Evolutionary conservation across 2,113 vertebrate genomes (phyloP).

Genomic region (Pseudorectes ferrugineus): DNA sequence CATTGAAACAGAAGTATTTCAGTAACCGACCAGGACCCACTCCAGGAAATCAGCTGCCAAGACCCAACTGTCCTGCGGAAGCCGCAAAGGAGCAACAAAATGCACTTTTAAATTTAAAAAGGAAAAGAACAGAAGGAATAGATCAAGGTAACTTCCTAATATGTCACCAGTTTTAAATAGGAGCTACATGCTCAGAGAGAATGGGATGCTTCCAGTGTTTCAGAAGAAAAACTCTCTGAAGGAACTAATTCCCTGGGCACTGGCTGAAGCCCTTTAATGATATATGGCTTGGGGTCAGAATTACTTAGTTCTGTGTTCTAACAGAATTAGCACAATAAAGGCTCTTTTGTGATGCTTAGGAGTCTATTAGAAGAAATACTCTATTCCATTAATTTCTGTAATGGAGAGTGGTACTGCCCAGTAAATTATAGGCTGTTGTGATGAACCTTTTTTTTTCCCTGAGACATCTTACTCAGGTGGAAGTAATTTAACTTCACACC

Average conservation of each 20-base stretch:
- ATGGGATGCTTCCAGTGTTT: not conserved
- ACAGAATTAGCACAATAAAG: not conserved
- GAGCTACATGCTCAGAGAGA: not conserved
- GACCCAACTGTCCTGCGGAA: constrained; percentile 86
- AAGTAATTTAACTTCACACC: not conserved
- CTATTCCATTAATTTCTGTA: not conserved
- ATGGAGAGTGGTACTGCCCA: not conserved
- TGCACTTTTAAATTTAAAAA: constrained; percentile 75
- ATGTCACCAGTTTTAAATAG: not conserved
- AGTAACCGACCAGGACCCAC: constrained; percentile 91
- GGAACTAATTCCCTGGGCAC: not conserved
- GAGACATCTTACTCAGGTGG: not conserved
- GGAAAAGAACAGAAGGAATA: constrained; percentile 80
- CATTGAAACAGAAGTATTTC: constrained; percentile 91
- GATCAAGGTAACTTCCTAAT: constrained; percentile 78
- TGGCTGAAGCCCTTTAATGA: not conserved
- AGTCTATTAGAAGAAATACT: not conserved
- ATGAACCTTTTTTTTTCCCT: not conserved
- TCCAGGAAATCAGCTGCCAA: constrained; percentile 86
- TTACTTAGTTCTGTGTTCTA: not conserved
- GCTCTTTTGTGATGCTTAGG: not conserved
- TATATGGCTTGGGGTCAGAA: not conserved
- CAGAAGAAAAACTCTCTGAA: not conserved
- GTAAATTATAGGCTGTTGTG: not conserved
- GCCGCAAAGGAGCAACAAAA: constrained; percentile 86